phyloP scores from a whole-genome alignment of 2,888 invertebrate species.

The Andrena bicolor region DNA sequence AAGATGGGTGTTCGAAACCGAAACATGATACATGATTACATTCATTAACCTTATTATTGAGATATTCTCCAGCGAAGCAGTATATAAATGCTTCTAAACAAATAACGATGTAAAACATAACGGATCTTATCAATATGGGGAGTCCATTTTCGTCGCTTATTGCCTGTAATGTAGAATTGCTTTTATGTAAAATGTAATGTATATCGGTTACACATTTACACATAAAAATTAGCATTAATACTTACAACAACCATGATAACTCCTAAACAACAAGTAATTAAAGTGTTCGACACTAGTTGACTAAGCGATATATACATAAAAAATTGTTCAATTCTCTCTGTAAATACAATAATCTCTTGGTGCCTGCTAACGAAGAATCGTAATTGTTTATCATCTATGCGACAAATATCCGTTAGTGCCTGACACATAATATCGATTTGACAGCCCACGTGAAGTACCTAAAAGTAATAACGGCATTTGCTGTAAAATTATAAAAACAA shows the following conservation, averaged over 20 bases:
- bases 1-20: background rate
- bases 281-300: constrained; percentile 65
- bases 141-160: constrained; percentile 24
- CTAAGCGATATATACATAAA: constrained; percentile 63
- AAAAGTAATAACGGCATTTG: constrained; percentile 21
- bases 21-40: background rate
- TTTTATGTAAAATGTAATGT: background rate
- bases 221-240: background rate
- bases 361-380: constrained; percentile 57
- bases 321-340: constrained; percentile 55
- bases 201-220: background rate
- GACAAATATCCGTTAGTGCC: constrained; percentile 25
- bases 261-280: constrained; percentile 65
- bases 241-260: constrained; percentile 22
- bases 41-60: constrained; percentile 63
- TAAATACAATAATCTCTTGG: constrained; percentile 56
- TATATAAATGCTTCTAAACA: constrained; percentile 62
- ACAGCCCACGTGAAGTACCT: constrained; percentile 67
- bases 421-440: constrained; percentile 66
- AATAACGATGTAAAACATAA: constrained; percentile 48
- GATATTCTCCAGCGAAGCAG: constrained; percentile 70
- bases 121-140: constrained; percentile 50
- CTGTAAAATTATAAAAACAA: background rate
- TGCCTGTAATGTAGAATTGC: constrained; percentile 51
- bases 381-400: constrained; percentile 13